Conservation (phyloP, 1,140 invertebrate species). For the Lepidurus packardi region DNA sequence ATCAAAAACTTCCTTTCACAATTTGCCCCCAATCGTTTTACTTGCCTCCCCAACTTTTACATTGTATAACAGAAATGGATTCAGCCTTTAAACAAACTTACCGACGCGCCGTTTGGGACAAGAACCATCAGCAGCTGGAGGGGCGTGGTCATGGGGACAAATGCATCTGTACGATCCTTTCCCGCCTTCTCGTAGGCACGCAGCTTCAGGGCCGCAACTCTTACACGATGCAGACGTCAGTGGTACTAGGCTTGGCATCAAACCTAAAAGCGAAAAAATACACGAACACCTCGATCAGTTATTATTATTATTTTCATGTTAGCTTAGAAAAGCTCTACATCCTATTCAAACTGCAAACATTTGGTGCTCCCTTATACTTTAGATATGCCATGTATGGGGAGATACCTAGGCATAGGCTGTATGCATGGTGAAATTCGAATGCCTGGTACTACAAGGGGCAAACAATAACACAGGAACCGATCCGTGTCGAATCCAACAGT, state of each 20-base stretch:
- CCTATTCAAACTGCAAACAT: too few species aligned
- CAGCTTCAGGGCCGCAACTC: background rate
- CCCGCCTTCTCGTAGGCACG: background rate
- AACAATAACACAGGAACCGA: too few species aligned
- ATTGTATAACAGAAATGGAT: background rate
- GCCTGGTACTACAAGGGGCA: too few species aligned
- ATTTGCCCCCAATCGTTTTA: background rate
- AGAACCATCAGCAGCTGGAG: background rate
- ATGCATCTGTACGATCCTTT: background rate
- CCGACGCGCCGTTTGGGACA: constrained; percentile 12
- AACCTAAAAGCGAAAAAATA: background rate
- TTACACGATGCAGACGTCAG: background rate
- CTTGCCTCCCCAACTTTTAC: background rate
- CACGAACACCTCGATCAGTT: background rate
- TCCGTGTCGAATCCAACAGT: too few species aligned
- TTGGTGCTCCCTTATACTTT: too few species aligned
- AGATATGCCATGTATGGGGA: too few species aligned
- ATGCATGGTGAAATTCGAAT: too few species aligned
- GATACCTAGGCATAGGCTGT: too few species aligned
- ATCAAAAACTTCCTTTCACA: background rate
- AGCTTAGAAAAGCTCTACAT: too few species aligned
- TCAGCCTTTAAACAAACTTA: background rate
- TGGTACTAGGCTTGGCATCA: background rate
- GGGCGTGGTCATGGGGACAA: constrained; percentile 12
- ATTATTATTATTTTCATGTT: too few species aligned